Evolutionary conservation across 2,797 vertebrate genomes (phyloP), one percentile per base, ranked within the genome.

Genomic region (Tenualosa thibaudeaui): DNA sequence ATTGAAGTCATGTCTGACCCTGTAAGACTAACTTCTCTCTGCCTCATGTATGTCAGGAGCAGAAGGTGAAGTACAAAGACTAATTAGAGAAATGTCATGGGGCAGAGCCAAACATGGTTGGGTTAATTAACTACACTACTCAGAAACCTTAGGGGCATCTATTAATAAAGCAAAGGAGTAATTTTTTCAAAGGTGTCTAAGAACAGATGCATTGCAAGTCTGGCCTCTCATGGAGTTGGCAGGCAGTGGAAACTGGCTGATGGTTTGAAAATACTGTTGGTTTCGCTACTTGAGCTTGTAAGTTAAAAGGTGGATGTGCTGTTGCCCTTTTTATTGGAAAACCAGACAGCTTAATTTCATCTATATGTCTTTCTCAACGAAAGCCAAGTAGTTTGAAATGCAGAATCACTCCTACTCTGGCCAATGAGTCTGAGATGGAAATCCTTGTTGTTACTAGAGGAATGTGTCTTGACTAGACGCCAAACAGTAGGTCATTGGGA

Each of bases 61-160:
- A 75, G 37, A 40, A 43, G 68, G 68, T 75, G 31, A 31, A 75
- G 15, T 9, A 5, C 65, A 6, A 71, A 71, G 37, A 75, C 68
- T 75, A 75, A 75, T 75, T 75, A 75, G 37, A 75, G 31, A 43
- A 31, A 40, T 43, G 37, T 75, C 68, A 43, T 10, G 13, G 37
- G 68, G 17, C 68, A 75, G 68, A 40, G 37, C 15, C 31, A 75
- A 75, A 43, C 68, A 75, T 75, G 37, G 31, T 75, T 15, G 37
- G 68, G 68, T 75, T 75, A 75, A 75, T 75, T 75, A 75, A 75
- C 37, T 75, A 75, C 31, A 19, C 68, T 43, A 75, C 31, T 31
- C 37, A 75, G 68, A 43, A 75, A 75, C 68, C 68, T 75, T 75
- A 43, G 68, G 68, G 68, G 31, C 68, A 75, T 75, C 68, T 75